Percentiles rank a stretch among this genome's conserved stretches.
Conservation (phyloP, 2,797 vertebrate genomes). For the Muscicapa striata region DNA sequence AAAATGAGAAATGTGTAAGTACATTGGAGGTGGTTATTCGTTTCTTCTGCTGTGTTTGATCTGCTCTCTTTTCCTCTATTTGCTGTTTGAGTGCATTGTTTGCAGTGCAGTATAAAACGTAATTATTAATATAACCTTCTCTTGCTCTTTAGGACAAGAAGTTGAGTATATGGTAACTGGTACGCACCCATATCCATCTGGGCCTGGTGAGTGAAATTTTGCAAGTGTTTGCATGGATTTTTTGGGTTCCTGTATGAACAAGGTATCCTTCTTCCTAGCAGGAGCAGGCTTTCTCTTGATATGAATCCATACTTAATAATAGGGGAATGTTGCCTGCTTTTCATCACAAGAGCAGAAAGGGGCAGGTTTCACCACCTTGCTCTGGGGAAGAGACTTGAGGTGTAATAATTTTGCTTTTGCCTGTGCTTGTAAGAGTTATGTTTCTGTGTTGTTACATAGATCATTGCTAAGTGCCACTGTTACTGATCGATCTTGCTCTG, state of each 20-base stretch:
- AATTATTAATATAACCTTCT: background rate
- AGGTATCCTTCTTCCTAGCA: background rate
- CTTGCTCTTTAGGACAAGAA: slow-evolving; percentile 79
- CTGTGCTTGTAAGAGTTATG: background rate
- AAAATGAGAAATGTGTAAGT: background rate
- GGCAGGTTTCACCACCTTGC: background rate
- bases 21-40: background rate
- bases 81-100: background rate
- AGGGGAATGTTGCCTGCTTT: background rate
- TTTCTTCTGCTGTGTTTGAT: background rate
- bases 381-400: background rate
- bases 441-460: background rate
- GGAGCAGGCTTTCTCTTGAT: background rate
- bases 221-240: background rate
- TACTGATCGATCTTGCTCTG: background rate
- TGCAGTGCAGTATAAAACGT: background rate
- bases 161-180: slow-evolving; percentile 95
- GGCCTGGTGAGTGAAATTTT: slow-evolving; percentile 84
- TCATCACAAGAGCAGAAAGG: background rate
- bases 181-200: slow-evolving; percentile 95
- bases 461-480: background rate
- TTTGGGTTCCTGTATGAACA: background rate
- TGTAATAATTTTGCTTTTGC: background rate
- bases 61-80: background rate
- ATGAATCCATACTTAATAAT: background rate